Evolutionary conservation across 2,888 invertebrate genomes (phyloP).

Genomic region (Campaea margaritaria): DNA sequence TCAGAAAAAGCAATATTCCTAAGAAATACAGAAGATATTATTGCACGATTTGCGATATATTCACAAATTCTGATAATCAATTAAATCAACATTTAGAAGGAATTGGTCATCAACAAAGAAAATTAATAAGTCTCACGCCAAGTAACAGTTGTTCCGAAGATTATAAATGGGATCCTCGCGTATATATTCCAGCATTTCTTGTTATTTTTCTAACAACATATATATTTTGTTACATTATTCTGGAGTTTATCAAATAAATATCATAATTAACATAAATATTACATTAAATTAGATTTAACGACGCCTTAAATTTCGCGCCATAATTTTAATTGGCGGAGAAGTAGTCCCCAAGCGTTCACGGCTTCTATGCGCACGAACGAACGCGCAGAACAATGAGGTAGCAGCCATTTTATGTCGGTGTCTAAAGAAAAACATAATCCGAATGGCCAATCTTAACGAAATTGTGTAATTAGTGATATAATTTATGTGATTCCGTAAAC

Average conservation of each 20-base stretch:
- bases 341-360: slow-evolving; percentile 85
- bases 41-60: slow-evolving; percentile 67
- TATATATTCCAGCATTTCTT: slow-evolving; percentile 66
- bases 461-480: slow-evolving; percentile 85
- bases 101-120: slow-evolving; percentile 69
- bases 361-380: slow-evolving; percentile 86
- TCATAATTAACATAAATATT: slow-evolving; percentile 54
- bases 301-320: slow-evolving; percentile 84
- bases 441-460: slow-evolving; percentile 85
- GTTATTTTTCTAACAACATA: slow-evolving; percentile 65
- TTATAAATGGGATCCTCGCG: slow-evolving; percentile 53
- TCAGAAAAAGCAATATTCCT: slow-evolving; percentile 39
- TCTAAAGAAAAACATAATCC: slow-evolving; percentile 85
- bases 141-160: slow-evolving; percentile 51
- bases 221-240: slow-evolving; percentile 65
- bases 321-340: slow-evolving; percentile 85
- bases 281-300: slow-evolving; percentile 69
- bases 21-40: slow-evolving; percentile 64
- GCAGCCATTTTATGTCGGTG: slow-evolving; percentile 86
- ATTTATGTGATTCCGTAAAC: slow-evolving; percentile 84
- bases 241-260: slow-evolving; percentile 44
- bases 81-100: slow-evolving; percentile 77
- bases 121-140: slow-evolving; percentile 52
- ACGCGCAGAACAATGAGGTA: slow-evolving; percentile 86
- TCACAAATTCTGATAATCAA: slow-evolving; percentile 77